Evolutionary conservation across 1,140 invertebrate species (phyloP), one percentile per base, ranked within the genome.

Genomic region (Drosophila oshimai): DNA sequence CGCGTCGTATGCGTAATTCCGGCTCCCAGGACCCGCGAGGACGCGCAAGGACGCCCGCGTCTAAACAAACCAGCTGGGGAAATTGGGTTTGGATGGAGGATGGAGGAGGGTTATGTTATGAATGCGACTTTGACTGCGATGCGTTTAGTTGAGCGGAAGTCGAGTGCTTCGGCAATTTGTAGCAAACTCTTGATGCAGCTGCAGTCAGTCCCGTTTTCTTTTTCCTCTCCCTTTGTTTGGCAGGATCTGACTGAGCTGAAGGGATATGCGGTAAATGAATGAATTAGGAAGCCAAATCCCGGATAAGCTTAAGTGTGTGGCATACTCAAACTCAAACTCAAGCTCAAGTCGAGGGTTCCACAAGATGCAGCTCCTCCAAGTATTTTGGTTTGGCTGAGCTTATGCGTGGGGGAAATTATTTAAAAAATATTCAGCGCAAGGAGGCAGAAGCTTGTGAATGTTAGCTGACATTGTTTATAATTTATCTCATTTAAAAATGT

Each of bases 161-260:
- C 75, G 80, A 80, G 80, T 79, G 81, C 81, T 84, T 84, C 71
- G 72, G 71, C 54, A 84, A 84, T 87, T 87, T 84, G 81, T 72
- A 80, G 67, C 64, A 61, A 86, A 55, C 75, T 74, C 53, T 36
- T 61, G 39, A 47, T 75, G 29, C 62, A 41, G 26, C 37, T 57
- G 33, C 18, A 37, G 13, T 33, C n/a, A n/a, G n/a, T n/a, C n/a
- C n/a, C n/a, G n/a, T n/a, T n/a, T n/a, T n/a, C n/a, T n/a, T n/a
- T n/a, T n/a, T n/a, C n/a, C n/a, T n/a, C n/a, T n/a, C 41, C 49
- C 24, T 74, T 54, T 67, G 47, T 76, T 58, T 67, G 36, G 9
- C 49, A 61, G 61, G 24, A 54, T 33, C 28, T 18, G 46, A 10
- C 28, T 18, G 28, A 26, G 57, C 41, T 46, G 49, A 31, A 68